phyloP scores from a whole-genome alignment of 2,888 invertebrate species.

The Colletes collaris region DNA sequence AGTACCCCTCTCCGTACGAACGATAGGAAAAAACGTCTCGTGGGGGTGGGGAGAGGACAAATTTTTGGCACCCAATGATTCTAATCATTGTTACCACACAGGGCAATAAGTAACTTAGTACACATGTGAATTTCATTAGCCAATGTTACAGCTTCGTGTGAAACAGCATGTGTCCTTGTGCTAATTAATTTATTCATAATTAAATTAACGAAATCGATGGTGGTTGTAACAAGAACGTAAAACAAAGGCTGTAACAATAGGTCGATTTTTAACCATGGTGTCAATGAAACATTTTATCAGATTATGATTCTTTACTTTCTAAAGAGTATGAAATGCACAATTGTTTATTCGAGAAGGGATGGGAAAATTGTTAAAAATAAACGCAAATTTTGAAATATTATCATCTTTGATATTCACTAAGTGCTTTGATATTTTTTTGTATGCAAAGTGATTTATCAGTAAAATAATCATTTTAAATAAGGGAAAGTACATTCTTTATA shows the following conservation, averaged over 20 bases:
- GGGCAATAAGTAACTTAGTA: conserved; percentile 39
- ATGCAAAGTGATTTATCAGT: too few species aligned
- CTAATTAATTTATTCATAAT: conserved; percentile 36
- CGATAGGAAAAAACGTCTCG: conserved; percentile 3
- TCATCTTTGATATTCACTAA: too few species aligned
- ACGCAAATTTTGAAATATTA: too few species aligned
- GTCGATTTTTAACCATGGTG: too few species aligned
- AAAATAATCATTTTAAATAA: too few species aligned
- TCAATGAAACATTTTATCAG: too few species aligned
- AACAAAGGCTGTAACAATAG: not conserved
- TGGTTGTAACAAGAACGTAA: not conserved
- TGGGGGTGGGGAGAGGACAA: conserved; percentile 43
- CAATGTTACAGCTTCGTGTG: conserved; percentile 8
- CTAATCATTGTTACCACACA: conserved; percentile 62
- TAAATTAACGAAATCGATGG: conserved; percentile 7
- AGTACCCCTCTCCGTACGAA: conserved; percentile 26
- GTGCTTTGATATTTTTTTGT: too few species aligned
- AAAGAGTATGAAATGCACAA: not conserved
- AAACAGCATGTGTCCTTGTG: conserved; percentile 37
- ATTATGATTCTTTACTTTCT: not conserved
- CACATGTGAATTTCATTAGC: conserved; percentile 34
- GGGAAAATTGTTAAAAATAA: too few species aligned
- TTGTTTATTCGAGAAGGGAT: too few species aligned
- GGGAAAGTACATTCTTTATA: too few species aligned
- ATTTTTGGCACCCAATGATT: conserved; percentile 62